Percentiles rank a stretch among this genome's conserved stretches.
phyloP scores from a whole-genome alignment of 2,113 vertebrate genomes.

The Penelope pileata region DNA sequence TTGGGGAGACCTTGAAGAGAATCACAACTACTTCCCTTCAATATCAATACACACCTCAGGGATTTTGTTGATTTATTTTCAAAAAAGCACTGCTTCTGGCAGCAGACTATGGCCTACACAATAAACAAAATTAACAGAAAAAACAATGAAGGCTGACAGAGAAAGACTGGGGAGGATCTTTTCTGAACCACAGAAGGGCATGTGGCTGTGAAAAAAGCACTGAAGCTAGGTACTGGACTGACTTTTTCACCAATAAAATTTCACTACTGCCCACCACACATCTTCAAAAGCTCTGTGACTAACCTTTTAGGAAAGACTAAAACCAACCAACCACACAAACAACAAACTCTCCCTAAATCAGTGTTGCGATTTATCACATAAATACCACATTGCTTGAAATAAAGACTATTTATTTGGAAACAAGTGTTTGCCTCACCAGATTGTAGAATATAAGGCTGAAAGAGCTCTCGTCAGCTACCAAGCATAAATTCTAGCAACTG shows the following conservation, averaged over 20 bases:
- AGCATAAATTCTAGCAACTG: neutral
- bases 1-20: neutral
- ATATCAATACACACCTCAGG: neutral
- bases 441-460: neutral
- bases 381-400: no score
- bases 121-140: neutral
- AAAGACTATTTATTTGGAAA: no score
- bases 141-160: neutral
- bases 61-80: neutral
- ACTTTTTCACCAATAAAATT: neutral
- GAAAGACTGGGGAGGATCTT: neutral
- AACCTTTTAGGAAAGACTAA: neutral
- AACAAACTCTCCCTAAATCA: fast-evolving
- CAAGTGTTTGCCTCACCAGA: neutral
- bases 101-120: neutral
- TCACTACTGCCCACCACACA: neutral
- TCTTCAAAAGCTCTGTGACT: neutral
- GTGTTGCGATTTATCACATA: neutral
- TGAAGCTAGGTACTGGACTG: neutral
- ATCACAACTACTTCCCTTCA: neutral
- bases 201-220: neutral
- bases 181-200: neutral
- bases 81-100: neutral
- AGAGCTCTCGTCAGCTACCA: neutral
- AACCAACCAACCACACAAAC: neutral